Evolutionary conservation across 2,888 invertebrate genomes (phyloP).

Genomic region (Sicus ferrugineus): DNA sequence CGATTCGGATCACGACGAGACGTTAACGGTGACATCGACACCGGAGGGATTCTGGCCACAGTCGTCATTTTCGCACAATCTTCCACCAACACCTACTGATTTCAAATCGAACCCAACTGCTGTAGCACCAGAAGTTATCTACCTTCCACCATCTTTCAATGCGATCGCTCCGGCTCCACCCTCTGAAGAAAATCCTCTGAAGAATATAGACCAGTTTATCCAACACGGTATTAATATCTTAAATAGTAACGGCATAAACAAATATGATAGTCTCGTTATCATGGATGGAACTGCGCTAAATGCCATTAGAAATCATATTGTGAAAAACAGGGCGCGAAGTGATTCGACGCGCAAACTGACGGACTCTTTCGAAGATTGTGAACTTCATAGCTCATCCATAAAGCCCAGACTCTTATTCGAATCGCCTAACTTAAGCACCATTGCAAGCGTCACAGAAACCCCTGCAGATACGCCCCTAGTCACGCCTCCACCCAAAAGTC

Average conservation of each 20-base stretch:
- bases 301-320: conserved; percentile 8
- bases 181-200: conserved; percentile 55
- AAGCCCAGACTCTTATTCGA: neutral
- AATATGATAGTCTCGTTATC: conserved; percentile 45
- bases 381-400: too few species aligned
- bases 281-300: conserved; percentile 29
- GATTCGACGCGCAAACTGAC: too few species aligned
- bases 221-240: conserved; percentile 59
- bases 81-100: neutral
- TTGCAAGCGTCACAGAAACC: conserved; percentile 44
- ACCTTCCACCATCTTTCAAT: too few species aligned
- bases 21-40: neutral
- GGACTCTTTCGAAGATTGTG: too few species aligned
- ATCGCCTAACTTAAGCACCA: conserved; percentile 8
- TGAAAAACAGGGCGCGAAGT: neutral
- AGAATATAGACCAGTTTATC: conserved; percentile 61
- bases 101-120: neutral
- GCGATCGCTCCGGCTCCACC: neutral
- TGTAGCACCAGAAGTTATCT: conserved; percentile 11
- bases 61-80: neutral
- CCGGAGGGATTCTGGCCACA: conserved; percentile 39
- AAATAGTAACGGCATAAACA: conserved; percentile 55
- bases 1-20: too few species aligned
- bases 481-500: conserved; percentile 47
- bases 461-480: conserved; percentile 50